These are phyloP conservation scores for Drusus annulatus DNA, from an alignment of 1,140 invertebrate genomes.

Conservation along the genomic window DNA sequence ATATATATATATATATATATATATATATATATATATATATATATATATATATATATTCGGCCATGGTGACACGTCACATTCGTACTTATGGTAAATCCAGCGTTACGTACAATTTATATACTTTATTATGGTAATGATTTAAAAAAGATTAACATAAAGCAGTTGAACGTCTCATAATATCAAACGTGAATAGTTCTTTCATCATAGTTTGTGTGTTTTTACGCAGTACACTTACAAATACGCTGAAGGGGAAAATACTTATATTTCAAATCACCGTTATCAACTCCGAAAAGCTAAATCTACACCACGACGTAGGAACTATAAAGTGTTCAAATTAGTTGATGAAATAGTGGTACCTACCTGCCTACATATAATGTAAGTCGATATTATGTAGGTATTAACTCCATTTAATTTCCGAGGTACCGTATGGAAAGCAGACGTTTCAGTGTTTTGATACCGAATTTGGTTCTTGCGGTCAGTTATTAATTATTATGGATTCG, in stretches of 20 bases:
- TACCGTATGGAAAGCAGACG: conserved; percentile 7
- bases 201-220: not conserved
- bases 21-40: no score
- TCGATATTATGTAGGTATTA: not conserved
- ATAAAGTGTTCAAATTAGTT: not conserved
- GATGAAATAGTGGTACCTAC: conserved; percentile 42
- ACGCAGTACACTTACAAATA: conserved; percentile 2
- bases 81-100: no score
- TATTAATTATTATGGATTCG: conserved; percentile 59
- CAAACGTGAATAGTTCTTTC: no score
- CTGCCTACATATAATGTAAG: conserved; percentile 2
- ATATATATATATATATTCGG: no score
- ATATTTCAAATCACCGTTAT: conserved; percentile 48
- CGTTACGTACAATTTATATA: no score
- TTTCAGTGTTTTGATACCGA: conserved; percentile 18
- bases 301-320: conserved; percentile 27
- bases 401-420: conserved; percentile 5
- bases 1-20: no score
- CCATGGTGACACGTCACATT: no score
- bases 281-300: conserved; percentile 33
- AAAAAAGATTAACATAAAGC: no score
- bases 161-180: no score
- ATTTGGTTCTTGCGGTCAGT: conserved; percentile 44
- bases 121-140: no score
- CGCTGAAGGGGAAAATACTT: conserved; percentile 29